Evolutionary conservation across 2,888 invertebrate genomes (phyloP).

Genomic region (Drosophila leonis): DNA sequence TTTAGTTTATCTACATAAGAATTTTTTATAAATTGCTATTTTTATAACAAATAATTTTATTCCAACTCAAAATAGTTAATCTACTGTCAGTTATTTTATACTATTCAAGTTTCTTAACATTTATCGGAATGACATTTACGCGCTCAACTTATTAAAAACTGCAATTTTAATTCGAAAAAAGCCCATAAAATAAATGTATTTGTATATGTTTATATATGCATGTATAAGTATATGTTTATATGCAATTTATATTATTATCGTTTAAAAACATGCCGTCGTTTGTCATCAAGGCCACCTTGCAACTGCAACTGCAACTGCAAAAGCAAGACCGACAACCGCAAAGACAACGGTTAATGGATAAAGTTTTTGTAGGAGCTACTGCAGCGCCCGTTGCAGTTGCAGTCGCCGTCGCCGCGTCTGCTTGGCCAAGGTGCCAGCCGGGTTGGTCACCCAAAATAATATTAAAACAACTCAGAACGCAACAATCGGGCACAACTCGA

Average conservation of each 20-base stretch:
- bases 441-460: conserved; percentile 11
- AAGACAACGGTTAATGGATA: conserved; percentile 60
- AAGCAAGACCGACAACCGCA: conserved; percentile 24
- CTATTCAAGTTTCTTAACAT: not conserved
- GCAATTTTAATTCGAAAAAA: not conserved
- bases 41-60: not conserved
- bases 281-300: conserved; percentile 72
- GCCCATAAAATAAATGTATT: conserved; percentile 15
- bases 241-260: conserved; percentile 75
- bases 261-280: conserved; percentile 72
- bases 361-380: conserved; percentile 60
- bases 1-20: not conserved
- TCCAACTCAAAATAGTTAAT: not conserved
- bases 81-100: not conserved
- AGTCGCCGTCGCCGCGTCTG: conserved; percentile 29
- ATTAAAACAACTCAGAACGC: not conserved
- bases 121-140: not conserved
- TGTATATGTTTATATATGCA: not conserved
- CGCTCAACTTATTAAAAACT: not conserved
- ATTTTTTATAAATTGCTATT: not conserved
- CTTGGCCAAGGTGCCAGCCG: conserved; percentile 34
- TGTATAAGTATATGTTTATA: conserved; percentile 20
- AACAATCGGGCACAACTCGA: not conserved
- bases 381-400: conserved; percentile 27
- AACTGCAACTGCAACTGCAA: conserved; percentile 20